Percentiles rank a stretch among this genome's conserved stretches.
phyloP scores from a whole-genome alignment of 2,888 invertebrate species.

The Drosophila hawaiiensis region DNA sequence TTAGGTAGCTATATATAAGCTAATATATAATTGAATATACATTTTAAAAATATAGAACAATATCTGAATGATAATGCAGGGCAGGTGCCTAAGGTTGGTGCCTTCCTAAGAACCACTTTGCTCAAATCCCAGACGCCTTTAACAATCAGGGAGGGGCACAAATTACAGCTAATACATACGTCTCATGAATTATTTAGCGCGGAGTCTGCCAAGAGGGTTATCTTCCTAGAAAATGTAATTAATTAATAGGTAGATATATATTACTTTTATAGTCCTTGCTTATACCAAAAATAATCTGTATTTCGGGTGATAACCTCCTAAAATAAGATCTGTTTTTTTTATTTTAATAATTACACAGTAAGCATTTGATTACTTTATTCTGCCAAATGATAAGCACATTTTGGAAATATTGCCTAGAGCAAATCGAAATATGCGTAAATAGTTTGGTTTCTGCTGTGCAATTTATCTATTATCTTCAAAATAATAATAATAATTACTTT shows the following conservation, averaged over 20 bases:
- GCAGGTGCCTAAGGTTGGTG: not conserved
- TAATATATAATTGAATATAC: not conserved
- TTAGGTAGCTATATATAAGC: not conserved
- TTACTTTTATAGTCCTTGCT: not conserved
- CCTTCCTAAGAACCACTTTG: not conserved
- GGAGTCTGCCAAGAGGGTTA: not conserved
- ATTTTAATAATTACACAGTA: no score
- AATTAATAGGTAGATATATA: not conserved
- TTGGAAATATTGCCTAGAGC: not conserved
- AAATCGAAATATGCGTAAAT: not conserved
- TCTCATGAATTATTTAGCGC: not conserved
- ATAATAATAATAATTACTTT: not conserved
- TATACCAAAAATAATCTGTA: not conserved
- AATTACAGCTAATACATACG: not conserved
- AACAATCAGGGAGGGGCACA: accelerated
- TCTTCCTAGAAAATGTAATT: not conserved
- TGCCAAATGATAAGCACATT: not conserved
- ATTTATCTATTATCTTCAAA: not conserved
- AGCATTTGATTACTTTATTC: no score
- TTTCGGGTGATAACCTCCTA: not conserved
- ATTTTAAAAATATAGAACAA: not conserved
- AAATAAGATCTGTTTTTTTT: no score
- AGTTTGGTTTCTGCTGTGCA: not conserved
- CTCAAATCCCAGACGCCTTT: not conserved
- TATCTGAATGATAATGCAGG: not conserved